Conservation (phyloP, 2,888 invertebrate species). For the Lydus trimaculatus region DNA sequence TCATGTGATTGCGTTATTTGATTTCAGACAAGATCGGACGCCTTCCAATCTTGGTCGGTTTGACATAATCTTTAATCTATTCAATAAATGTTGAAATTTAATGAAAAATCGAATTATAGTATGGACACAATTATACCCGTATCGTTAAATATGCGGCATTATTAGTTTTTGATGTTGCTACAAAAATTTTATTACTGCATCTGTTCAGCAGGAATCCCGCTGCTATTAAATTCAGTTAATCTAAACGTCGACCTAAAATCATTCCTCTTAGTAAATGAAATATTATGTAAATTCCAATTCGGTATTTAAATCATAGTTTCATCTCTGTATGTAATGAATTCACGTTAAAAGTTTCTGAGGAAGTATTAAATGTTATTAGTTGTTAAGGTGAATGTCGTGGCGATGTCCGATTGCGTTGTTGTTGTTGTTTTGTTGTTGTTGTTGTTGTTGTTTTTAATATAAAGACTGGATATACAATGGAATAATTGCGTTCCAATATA, state of each 20-base stretch:
- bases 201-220: neutral
- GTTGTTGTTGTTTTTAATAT: neutral
- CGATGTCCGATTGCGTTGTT: neutral
- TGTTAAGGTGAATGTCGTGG: conserved; percentile 2
- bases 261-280: neutral
- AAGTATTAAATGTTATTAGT: neutral
- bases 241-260: conserved; percentile 1
- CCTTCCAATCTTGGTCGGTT: conserved; percentile 14
- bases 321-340: neutral
- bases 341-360: neutral
- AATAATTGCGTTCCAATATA: conserved; percentile 28
- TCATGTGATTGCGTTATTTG: conserved; percentile 47
- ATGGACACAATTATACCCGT: conserved; percentile 18
- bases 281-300: neutral
- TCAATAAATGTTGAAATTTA: conserved; percentile 2
- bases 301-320: neutral
- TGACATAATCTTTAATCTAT: conserved; percentile 15
- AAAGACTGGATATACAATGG: conserved; percentile 19
- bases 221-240: neutral
- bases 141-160: neutral
- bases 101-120: conserved; percentile 22
- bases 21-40: conserved; percentile 33
- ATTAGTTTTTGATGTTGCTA: neutral
- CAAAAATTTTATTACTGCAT: conserved; percentile 5
- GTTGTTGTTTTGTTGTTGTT: neutral